Evolutionary conservation across 2,113 vertebrate genomes (phyloP).

Genomic region (Podocnemis expansa): DNA sequence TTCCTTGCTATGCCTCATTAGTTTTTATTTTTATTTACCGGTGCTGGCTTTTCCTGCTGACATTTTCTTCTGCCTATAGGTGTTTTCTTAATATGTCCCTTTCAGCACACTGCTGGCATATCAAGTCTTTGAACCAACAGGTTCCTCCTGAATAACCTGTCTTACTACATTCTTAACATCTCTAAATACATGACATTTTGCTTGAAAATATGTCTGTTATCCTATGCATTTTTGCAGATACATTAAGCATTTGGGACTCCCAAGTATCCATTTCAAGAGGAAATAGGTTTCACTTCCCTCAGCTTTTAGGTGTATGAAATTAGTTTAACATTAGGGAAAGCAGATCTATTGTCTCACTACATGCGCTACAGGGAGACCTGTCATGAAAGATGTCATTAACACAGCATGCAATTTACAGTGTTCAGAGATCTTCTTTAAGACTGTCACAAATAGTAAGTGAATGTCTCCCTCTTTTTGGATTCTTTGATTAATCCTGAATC

Average conservation of each 20-base stretch:
- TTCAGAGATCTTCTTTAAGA: not conserved
- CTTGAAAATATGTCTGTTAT: not conserved
- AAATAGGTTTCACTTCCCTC: not conserved
- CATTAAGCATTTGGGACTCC: not conserved
- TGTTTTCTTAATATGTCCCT: not conserved
- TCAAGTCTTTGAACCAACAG: not conserved
- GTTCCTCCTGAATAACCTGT: not conserved
- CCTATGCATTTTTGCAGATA: not conserved
- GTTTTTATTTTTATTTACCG: not conserved
- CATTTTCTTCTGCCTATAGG: conserved; percentile 24
- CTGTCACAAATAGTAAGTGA: not conserved
- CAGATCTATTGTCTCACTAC: not conserved
- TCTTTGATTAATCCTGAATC: not conserved
- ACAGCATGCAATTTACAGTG: not conserved
- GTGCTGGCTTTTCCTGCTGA: conserved; percentile 13
- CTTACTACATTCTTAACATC: not conserved
- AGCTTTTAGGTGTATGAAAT: not conserved
- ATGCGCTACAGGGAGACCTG: not conserved
- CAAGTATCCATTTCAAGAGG: not conserved
- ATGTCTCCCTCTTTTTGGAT: not conserved
- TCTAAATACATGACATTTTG: not conserved
- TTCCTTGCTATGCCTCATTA: not conserved
- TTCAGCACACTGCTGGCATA: not conserved
- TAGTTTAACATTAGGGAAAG: not conserved
- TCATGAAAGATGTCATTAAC: not conserved